Evolutionary conservation across 2,797 vertebrate genomes (phyloP).

Genomic region (Danio tinwini): DNA sequence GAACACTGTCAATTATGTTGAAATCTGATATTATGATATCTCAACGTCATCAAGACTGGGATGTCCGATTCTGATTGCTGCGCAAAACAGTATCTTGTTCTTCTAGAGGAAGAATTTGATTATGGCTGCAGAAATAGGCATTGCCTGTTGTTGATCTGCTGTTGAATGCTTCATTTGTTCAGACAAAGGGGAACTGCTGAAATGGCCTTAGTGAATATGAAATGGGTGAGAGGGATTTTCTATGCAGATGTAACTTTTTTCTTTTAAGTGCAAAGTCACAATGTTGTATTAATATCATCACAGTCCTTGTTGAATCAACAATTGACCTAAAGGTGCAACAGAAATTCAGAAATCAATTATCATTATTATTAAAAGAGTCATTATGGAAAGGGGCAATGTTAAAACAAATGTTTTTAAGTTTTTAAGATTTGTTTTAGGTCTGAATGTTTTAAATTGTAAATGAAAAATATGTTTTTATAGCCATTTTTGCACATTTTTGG

Average conservation of each 20-base stretch:
- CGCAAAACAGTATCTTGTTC: slow-evolving; percentile 63
- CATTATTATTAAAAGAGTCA: neutral
- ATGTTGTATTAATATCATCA: slow-evolving; percentile 1
- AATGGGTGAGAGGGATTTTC: neutral
- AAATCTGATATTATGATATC: slow-evolving; percentile 53
- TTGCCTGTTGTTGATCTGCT: slow-evolving; percentile 44
- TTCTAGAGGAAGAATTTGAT: slow-evolving; percentile 60
- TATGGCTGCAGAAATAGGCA: slow-evolving; percentile 39
- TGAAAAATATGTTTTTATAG: slow-evolving; percentile 1
- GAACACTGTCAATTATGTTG: slow-evolving; percentile 39
- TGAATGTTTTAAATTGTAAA: neutral
- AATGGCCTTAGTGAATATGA: slow-evolving; percentile 17
- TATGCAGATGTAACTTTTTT: slow-evolving; percentile 28
- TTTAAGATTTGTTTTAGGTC: neutral
- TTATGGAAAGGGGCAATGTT: neutral
- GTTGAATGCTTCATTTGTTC: slow-evolving; percentile 50
- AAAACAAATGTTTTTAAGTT: neutral
- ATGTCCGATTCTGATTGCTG: slow-evolving; percentile 64
- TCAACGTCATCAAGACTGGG: slow-evolving; percentile 50
- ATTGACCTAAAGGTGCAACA: neutral
- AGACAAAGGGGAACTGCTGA: slow-evolving; percentile 12
- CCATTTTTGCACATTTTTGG: neutral
- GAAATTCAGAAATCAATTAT: neutral
- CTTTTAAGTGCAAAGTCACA: neutral
- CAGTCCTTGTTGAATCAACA: neutral